These are phyloP conservation scores for Pteria penguin DNA, from an alignment of 2,888 invertebrate genomes.

Conservation along the genomic window DNA sequence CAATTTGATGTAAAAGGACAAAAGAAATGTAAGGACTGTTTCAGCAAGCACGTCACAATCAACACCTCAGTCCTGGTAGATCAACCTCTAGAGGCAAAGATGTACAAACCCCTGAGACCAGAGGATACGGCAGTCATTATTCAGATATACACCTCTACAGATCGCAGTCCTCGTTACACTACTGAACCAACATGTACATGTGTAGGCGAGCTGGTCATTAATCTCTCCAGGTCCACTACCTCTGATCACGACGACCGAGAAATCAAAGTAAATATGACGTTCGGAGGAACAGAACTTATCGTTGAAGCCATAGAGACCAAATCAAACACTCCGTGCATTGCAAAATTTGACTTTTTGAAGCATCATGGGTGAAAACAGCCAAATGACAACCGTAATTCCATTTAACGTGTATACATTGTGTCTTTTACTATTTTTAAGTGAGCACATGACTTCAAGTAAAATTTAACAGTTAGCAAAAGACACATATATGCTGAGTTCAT, in stretches of 20 bases:
- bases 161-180: slow-evolving; percentile 38
- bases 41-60: slow-evolving; percentile 48
- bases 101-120: slow-evolving; percentile 36
- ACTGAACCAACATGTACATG: slow-evolving; percentile 41
- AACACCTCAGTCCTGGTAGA: slow-evolving; percentile 44
- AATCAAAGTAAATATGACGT: slow-evolving; percentile 47
- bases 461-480: too few relatives aligned
- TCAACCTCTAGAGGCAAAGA: slow-evolving; percentile 30
- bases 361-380: too few relatives aligned
- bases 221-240: neutral
- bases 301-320: slow-evolving; percentile 46
- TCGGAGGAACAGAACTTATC: slow-evolving; percentile 52
- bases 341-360: slow-evolving; percentile 50
- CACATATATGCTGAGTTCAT: too few relatives aligned
- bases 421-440: too few relatives aligned
- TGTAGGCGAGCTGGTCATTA: slow-evolving; percentile 44
- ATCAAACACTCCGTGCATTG: slow-evolving; percentile 28
- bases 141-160: slow-evolving; percentile 42
- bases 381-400: too few relatives aligned
- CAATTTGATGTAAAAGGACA: slow-evolving; percentile 31
- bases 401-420: too few relatives aligned
- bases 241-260: slow-evolving; percentile 1
- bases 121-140: slow-evolving; percentile 35
- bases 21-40: slow-evolving; percentile 43
- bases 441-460: too few relatives aligned